Conservation (phyloP, 2,888 invertebrate species). For the Oscheius sp. region DNA sequence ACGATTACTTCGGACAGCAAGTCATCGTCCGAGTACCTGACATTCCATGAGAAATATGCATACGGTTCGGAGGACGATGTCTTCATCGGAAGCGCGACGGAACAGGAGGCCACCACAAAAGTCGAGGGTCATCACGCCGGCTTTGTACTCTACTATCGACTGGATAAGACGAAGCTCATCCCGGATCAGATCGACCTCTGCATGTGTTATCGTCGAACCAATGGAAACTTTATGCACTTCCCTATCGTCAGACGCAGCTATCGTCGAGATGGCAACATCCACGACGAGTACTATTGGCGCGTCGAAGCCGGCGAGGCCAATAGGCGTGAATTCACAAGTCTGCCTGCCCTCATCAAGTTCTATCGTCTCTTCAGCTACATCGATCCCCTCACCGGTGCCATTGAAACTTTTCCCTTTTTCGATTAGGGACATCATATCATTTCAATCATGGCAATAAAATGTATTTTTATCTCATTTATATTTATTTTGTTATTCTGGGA, state of each 20-base stretch:
- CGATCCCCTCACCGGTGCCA: slow-evolving; percentile 13
- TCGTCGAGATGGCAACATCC: neutral
- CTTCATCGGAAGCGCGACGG: slow-evolving; percentile 9
- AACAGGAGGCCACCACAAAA: neutral
- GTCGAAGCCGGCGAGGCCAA: slow-evolving; percentile 18
- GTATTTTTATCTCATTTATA: too few relatives aligned
- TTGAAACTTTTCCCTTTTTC: slow-evolving; percentile 20
- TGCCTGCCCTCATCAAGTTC: slow-evolving; percentile 28
- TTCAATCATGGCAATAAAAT: too few relatives aligned
- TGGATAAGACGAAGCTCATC: neutral
- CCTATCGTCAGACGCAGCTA: neutral
- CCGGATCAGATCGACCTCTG: neutral
- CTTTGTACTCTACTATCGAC: slow-evolving; percentile 13
- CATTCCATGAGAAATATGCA: slow-evolving; percentile 26
- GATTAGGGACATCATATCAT: too few relatives aligned
- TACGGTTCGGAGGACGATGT: slow-evolving; percentile 4
- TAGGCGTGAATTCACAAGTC: slow-evolving; percentile 17
- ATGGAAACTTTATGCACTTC: slow-evolving; percentile 8
- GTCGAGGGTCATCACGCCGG: neutral
- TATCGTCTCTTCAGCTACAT: slow-evolving; percentile 32
- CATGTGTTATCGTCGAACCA: slow-evolving; percentile 9
- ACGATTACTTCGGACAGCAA: neutral
- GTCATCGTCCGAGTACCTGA: neutral
- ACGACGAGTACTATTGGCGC: slow-evolving; percentile 15
- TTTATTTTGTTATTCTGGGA: too few relatives aligned